A percentile compares a stretch with the other conserved stretches of the same genome.
phyloP scores from a whole-genome alignment of 2,113 vertebrate species.

The Hippoglossus stenolepis region DNA sequence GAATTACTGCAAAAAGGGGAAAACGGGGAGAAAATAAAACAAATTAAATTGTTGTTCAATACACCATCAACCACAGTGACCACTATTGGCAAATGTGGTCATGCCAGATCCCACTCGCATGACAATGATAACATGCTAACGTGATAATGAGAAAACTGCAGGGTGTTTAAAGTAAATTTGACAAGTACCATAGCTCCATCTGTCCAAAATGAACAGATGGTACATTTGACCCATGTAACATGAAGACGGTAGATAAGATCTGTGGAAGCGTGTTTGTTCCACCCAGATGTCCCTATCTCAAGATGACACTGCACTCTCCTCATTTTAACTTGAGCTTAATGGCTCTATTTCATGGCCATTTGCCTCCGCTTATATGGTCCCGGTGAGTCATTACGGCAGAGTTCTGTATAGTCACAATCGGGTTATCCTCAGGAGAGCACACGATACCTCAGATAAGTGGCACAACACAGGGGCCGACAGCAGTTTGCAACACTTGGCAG shows the following conservation, averaged over 20 bases:
- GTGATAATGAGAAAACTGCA: not conserved
- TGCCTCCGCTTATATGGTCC: conserved; percentile 25
- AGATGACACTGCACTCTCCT: conserved; percentile 7
- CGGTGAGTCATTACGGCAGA: conserved; percentile 28
- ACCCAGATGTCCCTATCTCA: not conserved
- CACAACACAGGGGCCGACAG: not conserved
- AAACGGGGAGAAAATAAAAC: too few relatives aligned
- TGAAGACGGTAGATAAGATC: conserved; percentile 2
- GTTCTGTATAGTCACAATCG: conserved; percentile 28
- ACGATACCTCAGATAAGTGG: conserved; percentile 17
- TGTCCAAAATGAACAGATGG: not conserved
- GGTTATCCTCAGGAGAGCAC: conserved; percentile 20
- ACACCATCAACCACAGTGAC: too few relatives aligned
- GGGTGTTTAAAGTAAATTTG: too few relatives aligned
- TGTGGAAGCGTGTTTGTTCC: not conserved
- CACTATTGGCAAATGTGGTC: too few relatives aligned
- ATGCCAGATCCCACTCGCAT: too few relatives aligned
- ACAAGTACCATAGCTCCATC: too few relatives aligned
- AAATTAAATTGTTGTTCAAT: too few relatives aligned
- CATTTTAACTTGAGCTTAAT: conserved; percentile 33
- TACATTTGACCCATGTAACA: not conserved
- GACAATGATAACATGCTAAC: too few relatives aligned
- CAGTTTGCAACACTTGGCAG: not conserved
- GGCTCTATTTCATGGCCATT: conserved; percentile 56
- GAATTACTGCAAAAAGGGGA: too few relatives aligned